A percentile compares a stretch with the other conserved stretches of the same genome.
phyloP scores from a whole-genome alignment of 2,113 vertebrate genomes.

The Reinhardtius hippoglossoides region DNA sequence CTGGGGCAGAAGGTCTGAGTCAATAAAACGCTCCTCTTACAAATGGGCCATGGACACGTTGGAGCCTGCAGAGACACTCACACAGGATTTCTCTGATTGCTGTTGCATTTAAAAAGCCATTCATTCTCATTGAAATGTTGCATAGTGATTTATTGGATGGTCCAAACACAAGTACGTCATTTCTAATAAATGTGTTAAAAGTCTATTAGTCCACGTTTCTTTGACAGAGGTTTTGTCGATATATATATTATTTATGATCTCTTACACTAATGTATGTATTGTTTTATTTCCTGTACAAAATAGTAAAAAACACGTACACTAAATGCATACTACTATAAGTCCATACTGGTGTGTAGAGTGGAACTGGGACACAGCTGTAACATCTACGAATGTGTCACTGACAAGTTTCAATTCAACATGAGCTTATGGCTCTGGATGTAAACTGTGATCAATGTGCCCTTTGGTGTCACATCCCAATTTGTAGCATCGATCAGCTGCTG shows the following conservation, averaged over 20 bases:
- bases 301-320: too few species aligned
- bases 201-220: not conserved
- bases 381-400: not conserved
- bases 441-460: not conserved
- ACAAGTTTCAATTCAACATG: constrained; percentile 1
- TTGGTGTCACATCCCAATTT: constrained; percentile 12
- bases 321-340: too few species aligned
- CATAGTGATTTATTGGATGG: not conserved
- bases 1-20: constrained; percentile 73
- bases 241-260: too few species aligned
- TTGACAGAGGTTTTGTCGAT: not conserved
- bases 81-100: constrained; percentile 16
- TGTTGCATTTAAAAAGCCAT: not conserved
- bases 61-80: constrained; percentile 50
- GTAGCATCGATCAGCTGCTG: constrained; percentile 37
- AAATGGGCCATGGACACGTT: constrained; percentile 64
- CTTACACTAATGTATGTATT: too few species aligned
- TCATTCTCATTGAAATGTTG: not conserved
- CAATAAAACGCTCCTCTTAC: constrained; percentile 73
- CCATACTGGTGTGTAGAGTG: too few species aligned
- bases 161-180: not conserved
- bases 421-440: not conserved
- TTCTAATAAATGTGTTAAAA: not conserved
- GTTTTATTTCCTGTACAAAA: too few species aligned
- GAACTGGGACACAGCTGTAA: not conserved